Evolutionary conservation across 2,113 vertebrate genomes (phyloP).

Genomic region (Progne subis): DNA sequence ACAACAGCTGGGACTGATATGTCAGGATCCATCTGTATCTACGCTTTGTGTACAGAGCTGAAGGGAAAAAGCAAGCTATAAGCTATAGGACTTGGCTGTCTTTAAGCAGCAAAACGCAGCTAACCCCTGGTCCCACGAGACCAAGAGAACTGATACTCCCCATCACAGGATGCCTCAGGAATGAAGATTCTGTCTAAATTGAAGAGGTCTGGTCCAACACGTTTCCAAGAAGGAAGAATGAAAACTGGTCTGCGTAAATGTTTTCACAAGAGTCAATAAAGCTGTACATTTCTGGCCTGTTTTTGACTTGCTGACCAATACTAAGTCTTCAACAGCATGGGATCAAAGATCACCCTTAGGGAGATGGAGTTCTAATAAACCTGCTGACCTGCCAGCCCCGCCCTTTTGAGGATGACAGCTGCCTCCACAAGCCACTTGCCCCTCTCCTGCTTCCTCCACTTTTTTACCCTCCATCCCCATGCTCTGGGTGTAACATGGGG

Average conservation of each 20-base stretch:
- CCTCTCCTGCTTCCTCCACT: neutral
- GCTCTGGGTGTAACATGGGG: neutral
- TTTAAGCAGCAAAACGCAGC: neutral
- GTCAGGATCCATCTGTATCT: neutral
- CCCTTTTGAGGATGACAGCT: neutral
- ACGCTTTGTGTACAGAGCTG: neutral
- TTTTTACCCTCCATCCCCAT: neutral
- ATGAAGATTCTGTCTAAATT: neutral
- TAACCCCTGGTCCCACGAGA: neutral
- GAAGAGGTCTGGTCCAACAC: neutral
- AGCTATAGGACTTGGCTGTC: conserved; percentile 28
- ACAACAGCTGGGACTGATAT: neutral
- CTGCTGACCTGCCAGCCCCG: neutral
- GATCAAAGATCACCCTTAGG: neutral
- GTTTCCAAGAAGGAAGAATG: neutral
- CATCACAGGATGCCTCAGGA: neutral
- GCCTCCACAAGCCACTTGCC: neutral
- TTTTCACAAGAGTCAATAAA: conserved; percentile 16
- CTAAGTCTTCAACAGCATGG: neutral
- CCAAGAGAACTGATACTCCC: neutral
- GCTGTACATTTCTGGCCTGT: neutral
- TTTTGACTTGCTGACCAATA: neutral
- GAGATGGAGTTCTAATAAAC: neutral
- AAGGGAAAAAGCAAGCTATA: neutral
- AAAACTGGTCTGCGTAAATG: neutral